Evolutionary conservation across 53 echinoderm and acorn worm genomes (phyloP).

Genomic region (Glandiceps talaboti): DNA sequence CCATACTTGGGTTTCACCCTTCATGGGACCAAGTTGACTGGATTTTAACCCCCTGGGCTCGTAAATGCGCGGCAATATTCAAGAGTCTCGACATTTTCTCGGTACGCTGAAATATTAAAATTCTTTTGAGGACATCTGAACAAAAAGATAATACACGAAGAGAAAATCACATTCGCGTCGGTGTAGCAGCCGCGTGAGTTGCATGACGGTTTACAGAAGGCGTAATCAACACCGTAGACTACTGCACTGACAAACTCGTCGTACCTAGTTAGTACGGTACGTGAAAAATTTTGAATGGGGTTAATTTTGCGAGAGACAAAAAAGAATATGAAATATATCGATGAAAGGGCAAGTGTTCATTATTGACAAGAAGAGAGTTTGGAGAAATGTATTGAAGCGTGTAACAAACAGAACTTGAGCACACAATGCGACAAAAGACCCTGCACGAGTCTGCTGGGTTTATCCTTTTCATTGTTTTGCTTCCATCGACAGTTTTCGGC

Average conservation of each 20-base stretch:
- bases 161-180: too few relatives aligned
- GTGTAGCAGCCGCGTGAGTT: too few relatives aligned
- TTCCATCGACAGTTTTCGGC: neutral
- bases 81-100: too few relatives aligned
- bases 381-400: neutral
- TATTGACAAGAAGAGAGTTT: neutral
- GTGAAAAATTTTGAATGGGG: neutral
- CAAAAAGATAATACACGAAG: too few relatives aligned
- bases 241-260: neutral
- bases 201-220: too few relatives aligned
- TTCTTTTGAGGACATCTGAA: too few relatives aligned
- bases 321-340: neutral
- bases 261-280: neutral
- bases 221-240: too few relatives aligned
- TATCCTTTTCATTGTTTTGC: neutral
- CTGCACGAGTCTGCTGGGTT: neutral
- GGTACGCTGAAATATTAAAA: too few relatives aligned
- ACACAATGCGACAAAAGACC: neutral
- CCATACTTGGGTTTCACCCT: too few relatives aligned
- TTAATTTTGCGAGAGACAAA: neutral
- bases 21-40: too few relatives aligned
- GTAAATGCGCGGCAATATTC: too few relatives aligned
- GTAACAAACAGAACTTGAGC: neutral
- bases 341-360: neutral
- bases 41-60: too few relatives aligned